A percentile compares a stretch with the other conserved stretches of the same genome.
Evolutionary conservation across 2,888 invertebrate genomes (phyloP).

Genomic region (Dastarcus helophoroides): DNA sequence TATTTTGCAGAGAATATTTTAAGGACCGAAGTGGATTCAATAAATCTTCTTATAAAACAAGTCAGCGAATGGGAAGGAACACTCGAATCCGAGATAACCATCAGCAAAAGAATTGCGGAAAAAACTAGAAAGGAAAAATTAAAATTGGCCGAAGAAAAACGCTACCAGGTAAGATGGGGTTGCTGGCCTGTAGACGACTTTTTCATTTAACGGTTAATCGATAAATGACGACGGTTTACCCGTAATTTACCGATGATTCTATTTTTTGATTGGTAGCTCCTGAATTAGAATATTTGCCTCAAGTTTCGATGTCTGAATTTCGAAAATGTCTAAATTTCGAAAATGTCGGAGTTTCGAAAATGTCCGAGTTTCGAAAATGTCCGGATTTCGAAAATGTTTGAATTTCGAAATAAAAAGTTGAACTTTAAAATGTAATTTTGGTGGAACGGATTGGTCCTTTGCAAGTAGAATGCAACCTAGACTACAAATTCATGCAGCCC

Average conservation of each 20-base stretch:
- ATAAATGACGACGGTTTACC: background rate
- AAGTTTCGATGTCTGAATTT: too few species aligned
- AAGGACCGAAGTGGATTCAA: constrained; percentile 46
- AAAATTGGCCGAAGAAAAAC: constrained; percentile 45
- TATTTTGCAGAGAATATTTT: constrained; percentile 41
- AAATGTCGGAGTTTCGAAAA: too few species aligned
- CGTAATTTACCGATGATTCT: background rate
- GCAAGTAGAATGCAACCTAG: too few species aligned
- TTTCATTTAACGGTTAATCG: too few species aligned
- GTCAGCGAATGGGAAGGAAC: constrained; percentile 52
- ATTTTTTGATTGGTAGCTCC: background rate
- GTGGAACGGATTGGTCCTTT: too few species aligned
- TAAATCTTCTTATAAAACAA: constrained; percentile 44
- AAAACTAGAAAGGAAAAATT: constrained; percentile 49
- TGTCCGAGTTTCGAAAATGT: too few species aligned
- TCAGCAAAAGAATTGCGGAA: constrained; percentile 53
- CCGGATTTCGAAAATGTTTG: too few species aligned
- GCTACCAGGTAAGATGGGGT: constrained; percentile 38
- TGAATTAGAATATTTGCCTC: background rate
- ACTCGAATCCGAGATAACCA: constrained; percentile 48
- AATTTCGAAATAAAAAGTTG: too few species aligned
- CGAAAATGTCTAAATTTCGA: too few species aligned
- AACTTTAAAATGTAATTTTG: too few species aligned
- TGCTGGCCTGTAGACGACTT: too few species aligned
- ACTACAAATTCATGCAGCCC: too few species aligned